These are phyloP conservation scores for Troides oblongomaculatus DNA, from an alignment of 2,888 invertebrate genomes.

Conservation along the genomic window DNA sequence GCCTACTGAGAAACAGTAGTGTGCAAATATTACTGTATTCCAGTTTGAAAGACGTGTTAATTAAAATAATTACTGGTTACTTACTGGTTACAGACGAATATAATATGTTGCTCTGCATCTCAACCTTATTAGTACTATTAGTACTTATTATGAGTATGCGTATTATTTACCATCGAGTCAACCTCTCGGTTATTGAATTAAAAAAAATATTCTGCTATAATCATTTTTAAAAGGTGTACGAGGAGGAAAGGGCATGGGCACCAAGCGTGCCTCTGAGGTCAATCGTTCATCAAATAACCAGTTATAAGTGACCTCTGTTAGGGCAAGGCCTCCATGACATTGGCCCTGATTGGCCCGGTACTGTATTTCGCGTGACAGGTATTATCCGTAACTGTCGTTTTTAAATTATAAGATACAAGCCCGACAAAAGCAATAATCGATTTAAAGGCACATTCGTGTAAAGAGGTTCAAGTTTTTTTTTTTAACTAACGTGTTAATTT, in stretches of 20 bases:
- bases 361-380: conserved; percentile 16
- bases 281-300: conserved; percentile 17
- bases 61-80: too few relatives aligned
- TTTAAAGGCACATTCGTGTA: conserved; percentile 5
- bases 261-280: conserved; percentile 8
- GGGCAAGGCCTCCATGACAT: conserved; percentile 20
- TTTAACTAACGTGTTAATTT: background rate
- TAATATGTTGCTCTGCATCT: too few relatives aligned
- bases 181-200: too few relatives aligned
- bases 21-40: too few relatives aligned
- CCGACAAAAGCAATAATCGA: background rate
- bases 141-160: too few relatives aligned
- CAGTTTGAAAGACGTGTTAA: too few relatives aligned
- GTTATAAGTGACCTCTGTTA: conserved; percentile 23
- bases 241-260: conserved; percentile 8
- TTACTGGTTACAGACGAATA: too few relatives aligned
- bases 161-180: too few relatives aligned
- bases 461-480: background rate
- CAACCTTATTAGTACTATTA: too few relatives aligned
- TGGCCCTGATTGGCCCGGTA: conserved; percentile 25
- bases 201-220: too few relatives aligned
- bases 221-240: background rate
- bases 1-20: too few relatives aligned
- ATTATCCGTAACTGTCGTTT: conserved; percentile 19
- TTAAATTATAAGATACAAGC: conserved; percentile 1